A percentile compares a stretch with the other conserved stretches of the same genome.
Evolutionary conservation across 2,797 vertebrate genomes (phyloP).

Genomic region (Alfaro cultratus): DNA sequence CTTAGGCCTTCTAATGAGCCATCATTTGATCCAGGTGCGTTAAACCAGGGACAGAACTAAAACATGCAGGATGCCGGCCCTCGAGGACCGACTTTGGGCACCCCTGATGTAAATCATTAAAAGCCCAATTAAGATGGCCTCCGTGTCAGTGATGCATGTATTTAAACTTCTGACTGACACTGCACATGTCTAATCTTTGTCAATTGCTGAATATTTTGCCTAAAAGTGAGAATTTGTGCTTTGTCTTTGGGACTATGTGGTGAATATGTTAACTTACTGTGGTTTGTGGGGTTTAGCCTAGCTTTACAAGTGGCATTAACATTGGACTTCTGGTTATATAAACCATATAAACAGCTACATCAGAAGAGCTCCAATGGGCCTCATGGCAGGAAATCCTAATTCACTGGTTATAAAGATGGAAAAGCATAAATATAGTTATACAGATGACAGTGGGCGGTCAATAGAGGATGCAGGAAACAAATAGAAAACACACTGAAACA

Average conservation of each 20-base stretch:
- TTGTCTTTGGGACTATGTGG: neutral
- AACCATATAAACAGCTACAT: neutral
- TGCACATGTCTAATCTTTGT: neutral
- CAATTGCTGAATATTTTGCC: neutral
- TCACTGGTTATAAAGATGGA: slow-evolving; percentile 3
- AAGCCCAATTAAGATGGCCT: neutral
- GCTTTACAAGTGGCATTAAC: neutral
- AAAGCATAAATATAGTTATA: neutral
- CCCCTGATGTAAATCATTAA: neutral
- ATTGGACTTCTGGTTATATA: neutral
- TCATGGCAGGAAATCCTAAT: slow-evolving; percentile 26
- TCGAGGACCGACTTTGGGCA: too few species aligned
- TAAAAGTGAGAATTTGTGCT: neutral
- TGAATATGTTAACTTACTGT: neutral
- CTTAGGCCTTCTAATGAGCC: too few species aligned
- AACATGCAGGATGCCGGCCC: too few species aligned
- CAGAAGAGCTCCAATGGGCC: neutral
- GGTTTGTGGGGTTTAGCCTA: neutral
- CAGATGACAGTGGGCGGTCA: neutral
- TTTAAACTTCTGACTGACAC: neutral
- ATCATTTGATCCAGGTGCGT: too few species aligned
- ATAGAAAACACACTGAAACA: neutral
- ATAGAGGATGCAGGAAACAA: neutral
- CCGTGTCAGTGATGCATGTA: neutral
- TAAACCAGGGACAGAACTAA: too few species aligned